Conservation (phyloP, 2,888 invertebrate species). For the Elmis aenea region DNA sequence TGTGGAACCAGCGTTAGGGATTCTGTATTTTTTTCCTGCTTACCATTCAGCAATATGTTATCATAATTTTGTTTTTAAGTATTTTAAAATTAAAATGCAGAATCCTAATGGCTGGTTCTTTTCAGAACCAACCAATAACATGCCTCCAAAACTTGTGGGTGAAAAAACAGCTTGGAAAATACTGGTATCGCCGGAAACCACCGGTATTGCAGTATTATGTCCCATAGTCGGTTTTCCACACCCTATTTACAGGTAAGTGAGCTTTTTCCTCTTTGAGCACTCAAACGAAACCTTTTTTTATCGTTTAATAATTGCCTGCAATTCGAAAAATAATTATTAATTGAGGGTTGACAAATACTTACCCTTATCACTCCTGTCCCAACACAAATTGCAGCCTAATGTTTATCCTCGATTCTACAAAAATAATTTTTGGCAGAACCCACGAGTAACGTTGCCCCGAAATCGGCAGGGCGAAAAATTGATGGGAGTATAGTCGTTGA, state of each 20-base stretch:
- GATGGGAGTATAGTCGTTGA: background rate
- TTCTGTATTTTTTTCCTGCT: constrained; percentile 29
- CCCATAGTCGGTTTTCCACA: constrained; percentile 66
- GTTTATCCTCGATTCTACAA: background rate
- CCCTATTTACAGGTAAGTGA: constrained; percentile 67
- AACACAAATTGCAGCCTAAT: background rate
- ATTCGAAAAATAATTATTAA: too few relatives aligned
- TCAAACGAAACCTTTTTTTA: background rate
- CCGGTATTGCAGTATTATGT: constrained; percentile 60
- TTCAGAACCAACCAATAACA: constrained; percentile 49
- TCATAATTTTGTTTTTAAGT: constrained; percentile 1
- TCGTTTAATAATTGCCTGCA: background rate
- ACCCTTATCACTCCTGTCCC: too few relatives aligned
- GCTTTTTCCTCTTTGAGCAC: constrained; percentile 5
- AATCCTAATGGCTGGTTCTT: constrained; percentile 39
- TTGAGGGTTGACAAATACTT: too few relatives aligned
- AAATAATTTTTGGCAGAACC: constrained; percentile 54
- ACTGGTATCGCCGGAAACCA: constrained; percentile 50
- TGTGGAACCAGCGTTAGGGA: constrained; percentile 32
- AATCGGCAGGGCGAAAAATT: constrained; percentile 46
- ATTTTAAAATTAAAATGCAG: constrained; percentile 18
- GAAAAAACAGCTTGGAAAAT: constrained; percentile 56
- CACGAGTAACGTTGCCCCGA: constrained; percentile 62
- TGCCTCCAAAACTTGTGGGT: constrained; percentile 47
- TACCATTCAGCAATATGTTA: background rate